Base-by-base conservation (phyloP, 2,888 invertebrate species). In the Brachypterus glaber region DNA sequence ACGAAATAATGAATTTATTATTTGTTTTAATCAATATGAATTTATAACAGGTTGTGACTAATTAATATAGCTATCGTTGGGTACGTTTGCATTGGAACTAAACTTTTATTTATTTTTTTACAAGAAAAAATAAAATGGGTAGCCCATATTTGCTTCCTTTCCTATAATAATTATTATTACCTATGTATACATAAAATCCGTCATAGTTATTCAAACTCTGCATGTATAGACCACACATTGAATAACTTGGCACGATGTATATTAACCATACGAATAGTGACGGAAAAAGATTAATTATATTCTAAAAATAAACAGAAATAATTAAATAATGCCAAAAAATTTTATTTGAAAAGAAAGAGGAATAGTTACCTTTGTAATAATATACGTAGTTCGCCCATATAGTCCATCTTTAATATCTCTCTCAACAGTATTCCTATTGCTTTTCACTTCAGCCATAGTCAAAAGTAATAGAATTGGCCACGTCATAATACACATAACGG, bases 181-280 rank as follows among this genome's bases (percentile, higher is more conserved):
- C 81, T 70, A 81, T 72, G 59, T 81, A 81, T 46, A 77, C 66
- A 60, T 81, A 80, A 58, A 82, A 80, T 46, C 80, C 81, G 36
- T 78, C 77, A 50, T 79, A 73, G 54, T 77, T 74, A 31, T 69
- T 74, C 9, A 71, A 70, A 8, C 75, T 71, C 55, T 81, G 81
- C 51, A 79, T 77, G 52, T 88, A 86, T 1, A 88, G 65, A 0
- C 88, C 88, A 16, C 82, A 80, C 89, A 90, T 89, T 12, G 86
- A 85, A 60, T 86, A 89, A 30, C 88, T 87, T 11, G 93, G 93
- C 40, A 90, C 78, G 35, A 90, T 60, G 60, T 86, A 92, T 3
- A 87, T 84, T 48, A 89, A 56, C 77, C 89, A 89, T 32, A 90
- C 77, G 46, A 87, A 72, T 33, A 79, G 68, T 36, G 87, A 82